A percentile compares a stretch with the other conserved stretches of the same genome.
These are phyloP conservation scores for Euspilapteryx auroguttella DNA, from an alignment of 2,888 invertebrate species.

Conservation along the genomic window DNA sequence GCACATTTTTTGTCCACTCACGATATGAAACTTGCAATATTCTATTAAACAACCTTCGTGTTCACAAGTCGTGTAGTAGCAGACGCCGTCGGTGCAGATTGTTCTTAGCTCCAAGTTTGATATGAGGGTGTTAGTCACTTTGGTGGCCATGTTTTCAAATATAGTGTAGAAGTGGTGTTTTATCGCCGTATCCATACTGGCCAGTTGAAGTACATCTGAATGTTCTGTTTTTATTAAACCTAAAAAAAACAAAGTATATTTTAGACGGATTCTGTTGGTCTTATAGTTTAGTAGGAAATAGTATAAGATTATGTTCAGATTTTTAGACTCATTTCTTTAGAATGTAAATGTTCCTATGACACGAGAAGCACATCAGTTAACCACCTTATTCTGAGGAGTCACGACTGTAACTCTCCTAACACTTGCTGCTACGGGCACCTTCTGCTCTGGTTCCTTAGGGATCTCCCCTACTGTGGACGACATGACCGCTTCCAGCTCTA, in stretches of 20 bases:
- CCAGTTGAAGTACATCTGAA: conserved; percentile 7
- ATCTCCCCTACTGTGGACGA: conserved; percentile 27
- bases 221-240: conserved; percentile 11
- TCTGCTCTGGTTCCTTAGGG: no score
- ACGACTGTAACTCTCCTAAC: no score
- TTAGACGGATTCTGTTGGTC: no score
- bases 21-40: conserved; percentile 23
- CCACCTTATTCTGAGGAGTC: no score
- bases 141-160: conserved; percentile 19
- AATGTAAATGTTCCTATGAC: no score
- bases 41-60: conserved; percentile 14
- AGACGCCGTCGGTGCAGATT: conserved; percentile 22
- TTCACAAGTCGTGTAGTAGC: conserved; percentile 23
- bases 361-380: no score
- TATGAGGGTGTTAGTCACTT: conserved; percentile 21
- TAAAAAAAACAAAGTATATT: no score
- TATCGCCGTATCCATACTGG: conserved; percentile 13
- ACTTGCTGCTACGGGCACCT: no score
- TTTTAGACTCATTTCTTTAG: no score
- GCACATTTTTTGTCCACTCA: conserved; percentile 19
- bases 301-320: no score
- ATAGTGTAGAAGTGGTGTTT: conserved; percentile 16
- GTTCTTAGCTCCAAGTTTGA: conserved; percentile 18
- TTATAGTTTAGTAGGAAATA: no score
- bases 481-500: conserved; percentile 30